A percentile compares a stretch with the other conserved stretches of the same genome.
phyloP scores from a whole-genome alignment of 2,113 vertebrate genomes.

The Callospermophilus lateralis region DNA sequence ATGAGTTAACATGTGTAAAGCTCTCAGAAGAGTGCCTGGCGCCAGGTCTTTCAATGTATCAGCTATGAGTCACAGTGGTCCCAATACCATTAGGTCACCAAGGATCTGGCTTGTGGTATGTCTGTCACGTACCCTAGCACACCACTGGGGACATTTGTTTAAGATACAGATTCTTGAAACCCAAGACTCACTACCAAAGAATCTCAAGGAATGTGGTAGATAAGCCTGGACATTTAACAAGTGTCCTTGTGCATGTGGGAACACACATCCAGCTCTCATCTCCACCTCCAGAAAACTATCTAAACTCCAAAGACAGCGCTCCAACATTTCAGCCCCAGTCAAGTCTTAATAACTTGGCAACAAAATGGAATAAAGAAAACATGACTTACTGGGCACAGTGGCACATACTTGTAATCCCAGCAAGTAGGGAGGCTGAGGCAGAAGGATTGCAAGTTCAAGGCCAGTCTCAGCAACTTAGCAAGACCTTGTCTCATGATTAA shows the following conservation, averaged over 20 bases:
- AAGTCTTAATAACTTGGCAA: background rate
- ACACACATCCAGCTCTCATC: background rate
- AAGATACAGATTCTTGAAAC: conserved; percentile 42
- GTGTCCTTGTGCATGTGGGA: no score
- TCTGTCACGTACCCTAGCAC: background rate
- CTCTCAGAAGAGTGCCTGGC: background rate
- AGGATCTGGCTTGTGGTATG: background rate
- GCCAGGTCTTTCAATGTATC: background rate
- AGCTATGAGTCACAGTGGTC: background rate
- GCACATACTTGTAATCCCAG: no score
- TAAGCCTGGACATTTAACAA: background rate
- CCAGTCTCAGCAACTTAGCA: no score
- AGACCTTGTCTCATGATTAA: no score
- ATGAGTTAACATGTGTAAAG: background rate
- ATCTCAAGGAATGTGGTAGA: background rate
- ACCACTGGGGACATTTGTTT: background rate
- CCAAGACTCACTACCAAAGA: background rate
- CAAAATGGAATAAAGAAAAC: background rate
- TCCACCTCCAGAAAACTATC: background rate
- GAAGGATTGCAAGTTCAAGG: no score
- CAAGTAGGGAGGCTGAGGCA: no score
- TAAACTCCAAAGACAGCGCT: background rate
- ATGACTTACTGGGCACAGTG: background rate
- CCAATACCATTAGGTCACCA: background rate
- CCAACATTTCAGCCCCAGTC: background rate